Conservation (phyloP, 1,140 invertebrate species). For the Zaprionus tsacasi region DNA sequence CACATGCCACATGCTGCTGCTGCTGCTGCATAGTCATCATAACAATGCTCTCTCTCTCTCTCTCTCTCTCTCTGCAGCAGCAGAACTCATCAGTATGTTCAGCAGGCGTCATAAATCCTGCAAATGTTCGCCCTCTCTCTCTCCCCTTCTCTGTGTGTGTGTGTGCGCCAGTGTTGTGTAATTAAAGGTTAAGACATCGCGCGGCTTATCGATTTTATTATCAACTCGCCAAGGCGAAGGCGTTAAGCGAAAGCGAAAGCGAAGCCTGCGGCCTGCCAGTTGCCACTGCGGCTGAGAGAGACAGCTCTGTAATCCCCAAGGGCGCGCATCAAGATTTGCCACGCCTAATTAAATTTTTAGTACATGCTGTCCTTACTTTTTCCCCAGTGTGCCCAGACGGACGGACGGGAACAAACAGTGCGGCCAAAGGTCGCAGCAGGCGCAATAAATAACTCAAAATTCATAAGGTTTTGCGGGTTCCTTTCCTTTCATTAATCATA, state of each 20-base stretch:
- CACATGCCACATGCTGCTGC: constrained; percentile 36
- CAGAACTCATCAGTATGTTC: constrained; percentile 50
- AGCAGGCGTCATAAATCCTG: constrained; percentile 68
- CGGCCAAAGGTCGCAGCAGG: constrained; percentile 53
- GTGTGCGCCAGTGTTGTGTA: constrained; percentile 46
- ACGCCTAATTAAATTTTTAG: constrained; percentile 65
- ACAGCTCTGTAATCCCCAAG: constrained; percentile 10
- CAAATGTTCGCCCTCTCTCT: not conserved
- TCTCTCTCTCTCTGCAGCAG: not conserved
- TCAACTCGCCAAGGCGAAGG: constrained; percentile 34
- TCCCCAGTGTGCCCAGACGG: constrained; percentile 9
- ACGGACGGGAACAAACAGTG: not conserved
- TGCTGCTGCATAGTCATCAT: constrained; percentile 42
- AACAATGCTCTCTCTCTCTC: constrained; percentile 29
- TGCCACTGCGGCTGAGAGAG: not conserved
- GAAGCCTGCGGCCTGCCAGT: not conserved
- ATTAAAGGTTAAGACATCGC: constrained; percentile 64
- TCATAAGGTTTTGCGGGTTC: constrained; percentile 23
- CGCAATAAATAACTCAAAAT: constrained; percentile 57
- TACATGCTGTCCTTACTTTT: constrained; percentile 5
- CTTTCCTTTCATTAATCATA: constrained; percentile 41
- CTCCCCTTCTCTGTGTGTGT: not conserved
- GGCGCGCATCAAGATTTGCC: constrained; percentile 18
- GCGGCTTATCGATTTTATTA: constrained; percentile 72
- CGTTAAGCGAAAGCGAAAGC: not conserved